phyloP scores from a whole-genome alignment of 2,113 vertebrate genomes.

The Daboia siamensis region DNA sequence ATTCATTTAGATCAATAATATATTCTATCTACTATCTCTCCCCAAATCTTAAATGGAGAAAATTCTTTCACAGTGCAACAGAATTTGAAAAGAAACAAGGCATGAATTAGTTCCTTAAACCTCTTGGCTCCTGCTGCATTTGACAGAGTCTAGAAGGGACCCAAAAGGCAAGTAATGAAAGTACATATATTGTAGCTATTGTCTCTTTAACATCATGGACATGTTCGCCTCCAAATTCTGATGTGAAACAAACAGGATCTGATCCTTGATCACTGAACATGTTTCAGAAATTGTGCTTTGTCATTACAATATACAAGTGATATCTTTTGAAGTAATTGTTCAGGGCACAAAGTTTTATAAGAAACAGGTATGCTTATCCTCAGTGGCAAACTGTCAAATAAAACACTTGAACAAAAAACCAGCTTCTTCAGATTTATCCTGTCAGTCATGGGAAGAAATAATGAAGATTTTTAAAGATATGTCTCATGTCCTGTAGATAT shows the following conservation, averaged over 20 bases:
- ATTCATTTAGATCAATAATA: not conserved
- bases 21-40: not conserved
- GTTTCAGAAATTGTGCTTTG: not conserved
- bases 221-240: not conserved
- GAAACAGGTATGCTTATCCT: not conserved
- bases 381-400: not conserved
- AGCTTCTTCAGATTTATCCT: not conserved
- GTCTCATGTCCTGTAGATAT: not conserved
- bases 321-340: not conserved
- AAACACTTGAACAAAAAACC: not conserved
- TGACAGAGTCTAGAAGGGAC: not conserved
- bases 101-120: not conserved
- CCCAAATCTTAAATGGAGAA: not conserved
- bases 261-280: not conserved
- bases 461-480: fast-evolving
- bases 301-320: not conserved
- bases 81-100: not conserved
- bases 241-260: not conserved
- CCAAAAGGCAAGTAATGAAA: not conserved
- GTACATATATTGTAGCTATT: not conserved
- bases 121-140: not conserved
- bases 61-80: not conserved
- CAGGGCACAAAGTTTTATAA: not conserved
- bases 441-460: fast-evolving
- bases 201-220: not conserved